These are phyloP conservation scores for Epicauta chinensis DNA, from an alignment of 1,140 invertebrate species.

Conservation along the genomic window DNA sequence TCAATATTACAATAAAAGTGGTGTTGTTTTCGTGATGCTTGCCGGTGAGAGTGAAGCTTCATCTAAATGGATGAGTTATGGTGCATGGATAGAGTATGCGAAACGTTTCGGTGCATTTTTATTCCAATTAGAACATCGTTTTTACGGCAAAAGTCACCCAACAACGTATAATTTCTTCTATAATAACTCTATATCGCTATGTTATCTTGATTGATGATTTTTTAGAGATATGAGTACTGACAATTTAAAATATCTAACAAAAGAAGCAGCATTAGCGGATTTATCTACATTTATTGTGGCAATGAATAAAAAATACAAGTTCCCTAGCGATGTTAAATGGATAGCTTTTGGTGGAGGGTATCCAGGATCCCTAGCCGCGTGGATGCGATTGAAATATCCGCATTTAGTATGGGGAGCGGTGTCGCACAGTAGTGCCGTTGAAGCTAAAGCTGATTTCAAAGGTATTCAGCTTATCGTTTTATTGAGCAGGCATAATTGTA, in stretches of 20 bases:
- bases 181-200: not conserved
- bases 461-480: no score
- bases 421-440: constrained; percentile 78
- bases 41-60: constrained; percentile 70
- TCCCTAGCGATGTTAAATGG: constrained; percentile 68
- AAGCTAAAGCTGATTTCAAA: constrained; percentile 77
- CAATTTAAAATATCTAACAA: constrained; percentile 75
- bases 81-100: constrained; percentile 80
- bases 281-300: constrained; percentile 70
- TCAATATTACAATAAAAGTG: constrained; percentile 59
- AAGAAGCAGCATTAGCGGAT: constrained; percentile 85
- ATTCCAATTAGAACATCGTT: constrained; percentile 86
- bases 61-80: constrained; percentile 75
- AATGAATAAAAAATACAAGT: constrained; percentile 59
- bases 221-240: constrained; percentile 68
- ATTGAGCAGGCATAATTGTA: no score
- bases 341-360: constrained; percentile 92
- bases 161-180: constrained; percentile 53
- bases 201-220: constrained; percentile 1
- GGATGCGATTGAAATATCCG: constrained; percentile 85
- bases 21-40: constrained; percentile 84
- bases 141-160: constrained; percentile 89
- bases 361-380: constrained; percentile 83
- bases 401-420: constrained; percentile 79
- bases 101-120: constrained; percentile 72